Evolutionary conservation across 2,888 invertebrate species (phyloP).

Genomic region (Callyntrura guangdongensis): DNA sequence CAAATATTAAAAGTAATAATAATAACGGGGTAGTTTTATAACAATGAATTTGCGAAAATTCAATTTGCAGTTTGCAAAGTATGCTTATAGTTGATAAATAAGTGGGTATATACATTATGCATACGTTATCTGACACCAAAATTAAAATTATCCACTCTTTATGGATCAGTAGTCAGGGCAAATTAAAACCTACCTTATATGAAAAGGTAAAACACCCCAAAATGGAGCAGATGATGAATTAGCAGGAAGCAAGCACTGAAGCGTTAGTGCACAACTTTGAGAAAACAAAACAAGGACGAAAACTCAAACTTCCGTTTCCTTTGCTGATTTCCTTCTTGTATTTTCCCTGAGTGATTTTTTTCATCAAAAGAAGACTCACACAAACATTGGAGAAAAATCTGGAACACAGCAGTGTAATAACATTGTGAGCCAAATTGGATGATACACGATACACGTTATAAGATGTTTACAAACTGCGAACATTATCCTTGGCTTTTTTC

Average conservation of each 20-base stretch:
- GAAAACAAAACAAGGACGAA: conserved; percentile 15
- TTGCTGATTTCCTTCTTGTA: conserved; percentile 47
- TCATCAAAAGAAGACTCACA: conserved; percentile 68
- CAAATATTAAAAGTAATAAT: background rate
- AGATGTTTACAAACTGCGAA: background rate
- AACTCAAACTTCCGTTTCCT: conserved; percentile 71
- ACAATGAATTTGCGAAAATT: background rate
- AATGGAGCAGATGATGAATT: background rate
- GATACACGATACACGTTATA: background rate
- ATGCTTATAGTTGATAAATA: background rate
- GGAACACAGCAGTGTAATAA: conserved; percentile 6
- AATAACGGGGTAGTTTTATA: too few relatives aligned
- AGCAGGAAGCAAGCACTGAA: conserved; percentile 22
- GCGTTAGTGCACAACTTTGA: conserved; percentile 5
- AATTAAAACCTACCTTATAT: background rate
- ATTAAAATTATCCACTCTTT: background rate
- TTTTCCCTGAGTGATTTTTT: conserved; percentile 64
- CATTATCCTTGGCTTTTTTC: background rate
- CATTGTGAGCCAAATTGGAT: conserved; percentile 16
- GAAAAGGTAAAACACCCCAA: background rate
- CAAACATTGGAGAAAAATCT: conserved; percentile 26
- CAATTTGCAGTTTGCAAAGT: too few relatives aligned
- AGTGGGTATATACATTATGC: background rate
- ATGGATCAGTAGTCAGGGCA: background rate
- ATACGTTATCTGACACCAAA: background rate